Evolutionary conservation across 2,888 invertebrate genomes (phyloP).

Genomic region (Aquatica leii): DNA sequence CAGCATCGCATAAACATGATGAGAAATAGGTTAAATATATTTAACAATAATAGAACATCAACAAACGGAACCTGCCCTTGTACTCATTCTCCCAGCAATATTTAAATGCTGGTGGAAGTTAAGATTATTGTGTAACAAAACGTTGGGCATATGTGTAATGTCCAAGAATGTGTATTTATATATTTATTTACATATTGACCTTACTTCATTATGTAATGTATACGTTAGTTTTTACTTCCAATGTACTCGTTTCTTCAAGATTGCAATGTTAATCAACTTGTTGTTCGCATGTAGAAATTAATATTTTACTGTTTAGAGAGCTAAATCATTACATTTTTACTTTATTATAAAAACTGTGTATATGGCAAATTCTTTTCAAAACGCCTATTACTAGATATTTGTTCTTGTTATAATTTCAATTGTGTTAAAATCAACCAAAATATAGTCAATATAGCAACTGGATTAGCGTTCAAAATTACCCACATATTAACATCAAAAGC

Average conservation of each 20-base stretch:
- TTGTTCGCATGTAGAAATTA: too few species aligned
- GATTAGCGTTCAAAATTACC: too few species aligned
- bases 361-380: too few species aligned
- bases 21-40: conserved; percentile 15
- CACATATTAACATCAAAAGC: too few species aligned
- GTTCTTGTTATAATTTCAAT: too few species aligned
- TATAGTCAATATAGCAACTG: too few species aligned
- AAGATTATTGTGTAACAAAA: conserved; percentile 19
- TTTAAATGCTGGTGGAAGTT: conserved; percentile 30
- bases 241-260: neutral
- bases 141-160: conserved; percentile 12
- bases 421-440: too few species aligned
- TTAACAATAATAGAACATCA: conserved; percentile 22
- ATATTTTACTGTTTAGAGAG: too few species aligned
- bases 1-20: neutral
- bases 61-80: conserved; percentile 28
- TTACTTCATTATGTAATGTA: conserved; percentile 10
- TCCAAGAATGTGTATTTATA: conserved; percentile 12
- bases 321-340: too few species aligned
- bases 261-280: neutral
- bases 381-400: too few species aligned
- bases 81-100: conserved; percentile 28
- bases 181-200: conserved; percentile 11
- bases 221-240: neutral
- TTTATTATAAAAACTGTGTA: too few species aligned